Evolutionary conservation across 37 sponge, comb jelly and placozoan genomes (phyloP), one percentile per base, ranked within the genome.

Genomic region (Hexactinellida sp.): DNA sequence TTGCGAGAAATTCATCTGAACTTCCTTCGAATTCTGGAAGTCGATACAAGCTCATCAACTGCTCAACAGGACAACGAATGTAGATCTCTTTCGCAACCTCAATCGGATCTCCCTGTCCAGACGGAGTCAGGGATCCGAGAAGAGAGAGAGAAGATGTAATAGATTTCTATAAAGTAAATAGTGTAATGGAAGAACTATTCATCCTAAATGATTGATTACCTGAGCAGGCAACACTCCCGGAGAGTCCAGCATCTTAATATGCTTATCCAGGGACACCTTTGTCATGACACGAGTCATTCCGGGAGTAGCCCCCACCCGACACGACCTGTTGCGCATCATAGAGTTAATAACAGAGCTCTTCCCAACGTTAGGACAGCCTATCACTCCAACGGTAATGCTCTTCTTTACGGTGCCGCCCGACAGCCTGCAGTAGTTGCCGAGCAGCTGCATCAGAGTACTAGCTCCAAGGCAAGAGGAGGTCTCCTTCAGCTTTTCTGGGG

Each of bases 281-380:
- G 93, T 94, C 82, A 92, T 71, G 19, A 84, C 38, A 55, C 95
- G 90, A 19, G 99, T 98, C 21, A 95, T 86, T 38, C 99, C 99
- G 54, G 99, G 96, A 13, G 84, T 91, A 23, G 96, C 92, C 0
- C 96, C 96, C 34, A 98, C 99, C 55, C 54, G 87, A 84, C 96
- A 95, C 16, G 93, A 88, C 85, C 87, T 94, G 28, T 88, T 85
- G n/a, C 96, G 54, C 90, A 92, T 90, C 83, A 98, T 86, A 52
- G 94, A 92, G 87, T 98, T 98, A 84, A 98, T 98, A 37, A 95
- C 83, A 86, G 93, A 91, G 82, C 99, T 98, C 91, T 98, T 98
- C 1, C 99, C 99, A 30, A 98, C 99, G 86, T 98, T 98, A n/a
- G 99, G 99, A 38, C 94, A 87, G 36, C 99, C 95, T 24, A 98